These are phyloP conservation scores for Cosmia trapezina DNA, from an alignment of 2,888 invertebrate species.

Conservation along the genomic window DNA sequence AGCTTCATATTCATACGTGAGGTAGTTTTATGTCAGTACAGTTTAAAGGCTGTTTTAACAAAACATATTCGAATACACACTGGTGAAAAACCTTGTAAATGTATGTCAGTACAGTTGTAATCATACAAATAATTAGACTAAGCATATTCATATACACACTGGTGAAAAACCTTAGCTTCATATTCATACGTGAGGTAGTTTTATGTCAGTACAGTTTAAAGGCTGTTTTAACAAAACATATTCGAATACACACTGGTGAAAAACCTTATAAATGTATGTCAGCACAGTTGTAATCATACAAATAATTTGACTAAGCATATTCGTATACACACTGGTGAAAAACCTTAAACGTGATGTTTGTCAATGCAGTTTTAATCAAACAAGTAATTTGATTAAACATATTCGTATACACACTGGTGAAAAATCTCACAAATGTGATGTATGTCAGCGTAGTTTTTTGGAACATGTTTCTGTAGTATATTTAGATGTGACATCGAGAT, in stretches of 20 bases:
- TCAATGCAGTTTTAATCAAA: background rate
- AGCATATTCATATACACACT: background rate
- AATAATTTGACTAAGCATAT: background rate
- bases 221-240: background rate
- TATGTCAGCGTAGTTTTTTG: background rate
- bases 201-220: no score
- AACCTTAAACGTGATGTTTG: background rate
- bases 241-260: slow-evolving; percentile 1
- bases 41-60: no score
- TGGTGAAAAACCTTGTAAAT: no score
- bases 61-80: no score
- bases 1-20: no score
- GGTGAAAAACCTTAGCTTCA: background rate
- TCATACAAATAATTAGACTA: background rate
- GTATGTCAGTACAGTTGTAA: no score
- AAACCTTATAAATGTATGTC: background rate
- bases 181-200: no score
- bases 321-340: background rate
- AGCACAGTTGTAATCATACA: background rate
- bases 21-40: no score
- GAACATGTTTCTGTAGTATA: background rate
- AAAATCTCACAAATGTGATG: background rate
- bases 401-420: background rate
- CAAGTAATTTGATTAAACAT: background rate
- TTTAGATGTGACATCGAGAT: background rate